Base-by-base conservation (phyloP, 2,797 vertebrate species). In the Falco peregrinus region DNA sequence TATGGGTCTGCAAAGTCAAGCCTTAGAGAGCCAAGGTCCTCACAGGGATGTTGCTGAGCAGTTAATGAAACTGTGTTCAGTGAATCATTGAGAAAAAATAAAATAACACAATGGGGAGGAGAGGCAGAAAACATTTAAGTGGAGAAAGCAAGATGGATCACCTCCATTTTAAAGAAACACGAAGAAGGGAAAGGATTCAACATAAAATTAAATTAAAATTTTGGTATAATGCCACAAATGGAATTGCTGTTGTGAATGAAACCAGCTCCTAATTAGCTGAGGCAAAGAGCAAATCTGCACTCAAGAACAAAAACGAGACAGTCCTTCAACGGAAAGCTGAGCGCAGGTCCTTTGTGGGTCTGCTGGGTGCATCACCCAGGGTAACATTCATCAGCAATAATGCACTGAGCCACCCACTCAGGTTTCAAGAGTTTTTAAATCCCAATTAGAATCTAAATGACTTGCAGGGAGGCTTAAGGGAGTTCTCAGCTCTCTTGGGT, bases 371-470 rank as follows among this genome's bases (percentile, higher is more conserved):
- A 84, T 89, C 92, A 93, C 81, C 68, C 86, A 83, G 92, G 90
- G 96, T 90, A 90, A 89, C 84, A 81, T 87, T 92, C 94, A 92
- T 77, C 94, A 95, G 73, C 87, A 94, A 43, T 78, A 96, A 95
- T 73, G 84, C 64, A 69, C 75, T 37, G 73, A 95, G 82, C 89
- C 94, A 96, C 95, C 90, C 94, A 92, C 93, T 95, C 94, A 76
- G 94, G 84, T 93, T 95, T 95, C 92, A 88, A 76, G 94, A 92
- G 92, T 86, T 96, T 95, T 89, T 53, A 94, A 94, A 96, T 92
- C 96, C 94, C 96, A 79, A 81, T 96, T 94, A 94, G 96, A 96
- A 92, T 86, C 93, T 53, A 92, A 95, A 92, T 93, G 56, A 93
- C 89, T 96, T 47, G 39, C 87, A 90, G 79, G 67, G 61, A 96